Percentiles rank a stretch among this genome's conserved stretches.
Evolutionary conservation across 2,113 vertebrate species (phyloP).

Genomic region (Myiozetetes cayanensis): DNA sequence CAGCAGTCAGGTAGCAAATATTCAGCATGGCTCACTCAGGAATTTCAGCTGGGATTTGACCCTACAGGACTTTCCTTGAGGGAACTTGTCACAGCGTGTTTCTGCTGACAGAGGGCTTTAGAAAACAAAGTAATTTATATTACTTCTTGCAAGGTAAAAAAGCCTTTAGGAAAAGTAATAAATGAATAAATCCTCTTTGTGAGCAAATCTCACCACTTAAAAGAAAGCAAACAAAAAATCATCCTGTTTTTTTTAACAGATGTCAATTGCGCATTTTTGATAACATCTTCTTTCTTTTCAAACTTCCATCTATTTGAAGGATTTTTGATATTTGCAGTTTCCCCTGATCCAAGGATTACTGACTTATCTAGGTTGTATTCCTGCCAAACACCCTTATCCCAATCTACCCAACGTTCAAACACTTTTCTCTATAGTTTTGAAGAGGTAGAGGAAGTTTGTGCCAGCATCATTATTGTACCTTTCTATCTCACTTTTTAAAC

Average conservation of each 20-base stretch:
- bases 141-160: background rate
- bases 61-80: conserved; percentile 20
- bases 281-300: background rate
- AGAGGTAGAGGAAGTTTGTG: background rate
- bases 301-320: background rate
- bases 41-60: conserved; percentile 50
- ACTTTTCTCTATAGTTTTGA: background rate
- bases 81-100: conserved; percentile 11
- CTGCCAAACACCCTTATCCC: background rate
- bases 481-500: background rate
- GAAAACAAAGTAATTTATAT: conserved; percentile 10
- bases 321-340: background rate
- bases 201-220: background rate
- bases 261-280: background rate
- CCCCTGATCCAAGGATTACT: background rate
- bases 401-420: background rate
- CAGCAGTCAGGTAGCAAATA: background rate
- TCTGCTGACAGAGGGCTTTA: background rate
- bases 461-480: background rate
- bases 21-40: conserved; percentile 13
- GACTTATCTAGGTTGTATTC: background rate
- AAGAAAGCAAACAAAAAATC: background rate
- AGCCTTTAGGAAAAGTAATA: background rate
- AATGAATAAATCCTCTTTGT: background rate
- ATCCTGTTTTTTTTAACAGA: background rate